Evolutionary conservation across 2,797 vertebrate species (phyloP).

Genomic region (Fistularia tabacaria): DNA sequence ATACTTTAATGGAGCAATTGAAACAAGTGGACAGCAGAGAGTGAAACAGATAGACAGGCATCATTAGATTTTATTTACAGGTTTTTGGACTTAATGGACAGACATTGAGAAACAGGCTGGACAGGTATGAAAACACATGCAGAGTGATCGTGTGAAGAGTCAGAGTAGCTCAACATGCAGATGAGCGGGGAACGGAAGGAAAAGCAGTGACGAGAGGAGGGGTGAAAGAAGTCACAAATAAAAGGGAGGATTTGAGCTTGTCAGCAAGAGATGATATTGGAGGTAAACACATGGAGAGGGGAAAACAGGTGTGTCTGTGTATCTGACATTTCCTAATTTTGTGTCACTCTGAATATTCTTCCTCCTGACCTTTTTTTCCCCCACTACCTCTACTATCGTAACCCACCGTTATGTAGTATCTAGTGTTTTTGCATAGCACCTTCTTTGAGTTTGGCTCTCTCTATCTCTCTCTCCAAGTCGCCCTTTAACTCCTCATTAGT

Average conservation of each 20-base stretch:
- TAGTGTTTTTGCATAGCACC: slow-evolving; percentile 72
- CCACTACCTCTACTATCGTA: too few relatives aligned
- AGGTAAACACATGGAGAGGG: slow-evolving; percentile 26
- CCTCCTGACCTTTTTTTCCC: slow-evolving; percentile 8
- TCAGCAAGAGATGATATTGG: slow-evolving; percentile 18
- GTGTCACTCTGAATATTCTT: background rate
- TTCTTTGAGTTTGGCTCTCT: slow-evolving; percentile 77
- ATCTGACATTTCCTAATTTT: slow-evolving; percentile 1
- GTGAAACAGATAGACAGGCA: slow-evolving; percentile 27
- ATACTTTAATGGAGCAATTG: slow-evolving; percentile 37
- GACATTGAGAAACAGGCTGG: slow-evolving; percentile 19
- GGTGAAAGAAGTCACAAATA: slow-evolving; percentile 15
- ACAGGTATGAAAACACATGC: slow-evolving; percentile 28
- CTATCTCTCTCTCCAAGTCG: slow-evolving; percentile 82
- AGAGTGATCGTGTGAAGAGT: slow-evolving; percentile 24
- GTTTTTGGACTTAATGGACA: slow-evolving; percentile 32
- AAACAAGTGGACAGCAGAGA: slow-evolving; percentile 1
- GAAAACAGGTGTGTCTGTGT: slow-evolving; percentile 13
- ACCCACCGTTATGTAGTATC: slow-evolving; percentile 26
- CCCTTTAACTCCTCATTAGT: slow-evolving; percentile 82
- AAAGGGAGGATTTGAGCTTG: slow-evolving; percentile 14
- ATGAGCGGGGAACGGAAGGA: slow-evolving; percentile 43
- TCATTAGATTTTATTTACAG: slow-evolving; percentile 65
- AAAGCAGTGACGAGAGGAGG: slow-evolving; percentile 25
- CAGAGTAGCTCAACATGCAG: slow-evolving; percentile 38